phyloP scores from a whole-genome alignment of 2,888 invertebrate genomes.

The Philonicus albiceps region DNA sequence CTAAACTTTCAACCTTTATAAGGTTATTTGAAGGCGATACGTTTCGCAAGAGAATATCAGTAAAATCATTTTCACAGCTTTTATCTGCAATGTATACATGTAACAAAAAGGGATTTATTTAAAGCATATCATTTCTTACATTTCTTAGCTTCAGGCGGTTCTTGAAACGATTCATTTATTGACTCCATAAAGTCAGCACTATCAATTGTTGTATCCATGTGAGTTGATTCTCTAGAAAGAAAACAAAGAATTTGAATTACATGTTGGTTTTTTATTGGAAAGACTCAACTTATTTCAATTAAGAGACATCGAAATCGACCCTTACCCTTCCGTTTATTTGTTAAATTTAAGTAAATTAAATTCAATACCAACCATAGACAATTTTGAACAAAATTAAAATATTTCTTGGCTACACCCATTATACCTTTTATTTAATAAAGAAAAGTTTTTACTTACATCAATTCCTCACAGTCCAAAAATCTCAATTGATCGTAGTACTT shows the following conservation, averaged over 20 bases:
- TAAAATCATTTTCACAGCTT: background rate
- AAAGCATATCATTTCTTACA: background rate
- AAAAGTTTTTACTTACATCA: conserved; percentile 29
- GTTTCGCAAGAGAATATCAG: background rate
- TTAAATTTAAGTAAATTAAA: no score
- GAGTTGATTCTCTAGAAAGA: background rate
- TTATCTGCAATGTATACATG: background rate
- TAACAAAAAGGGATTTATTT: background rate
- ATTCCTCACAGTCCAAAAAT: conserved; percentile 44
- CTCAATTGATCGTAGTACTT: conserved; percentile 48
- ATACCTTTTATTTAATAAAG: background rate
- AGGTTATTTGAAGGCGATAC: background rate
- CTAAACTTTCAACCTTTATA: background rate
- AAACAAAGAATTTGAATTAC: background rate
- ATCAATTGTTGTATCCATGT: background rate
- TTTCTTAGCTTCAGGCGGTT: background rate
- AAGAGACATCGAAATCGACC: no score
- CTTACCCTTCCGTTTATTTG: no score
- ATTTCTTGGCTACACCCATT: no score
- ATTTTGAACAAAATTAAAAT: no score
- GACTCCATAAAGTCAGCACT: background rate
- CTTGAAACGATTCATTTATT: background rate
- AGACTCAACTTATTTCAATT: no score
- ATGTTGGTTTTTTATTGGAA: no score
- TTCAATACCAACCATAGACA: no score